Evolutionary conservation across 2,888 invertebrate genomes (phyloP).

Genomic region (Euproctis similis): DNA sequence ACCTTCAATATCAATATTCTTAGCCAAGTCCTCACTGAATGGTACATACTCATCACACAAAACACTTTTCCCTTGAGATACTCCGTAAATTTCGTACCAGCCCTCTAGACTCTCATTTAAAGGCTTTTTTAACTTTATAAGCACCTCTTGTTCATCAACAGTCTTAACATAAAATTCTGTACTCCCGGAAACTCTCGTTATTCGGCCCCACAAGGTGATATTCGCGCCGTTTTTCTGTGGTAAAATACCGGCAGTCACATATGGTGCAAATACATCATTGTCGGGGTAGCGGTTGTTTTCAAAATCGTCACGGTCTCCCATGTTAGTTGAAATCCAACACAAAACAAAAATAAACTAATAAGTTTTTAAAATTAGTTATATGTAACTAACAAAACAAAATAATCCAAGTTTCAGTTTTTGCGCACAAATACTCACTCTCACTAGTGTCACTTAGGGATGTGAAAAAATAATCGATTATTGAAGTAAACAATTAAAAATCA

Average conservation of each 20-base stretch:
- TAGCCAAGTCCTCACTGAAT: slow-evolving; percentile 51
- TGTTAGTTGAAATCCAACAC: too few species aligned
- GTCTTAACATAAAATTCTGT: slow-evolving; percentile 66
- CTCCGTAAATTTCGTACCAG: slow-evolving; percentile 67
- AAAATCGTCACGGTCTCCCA: slow-evolving; percentile 63
- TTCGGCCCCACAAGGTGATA: slow-evolving; percentile 65
- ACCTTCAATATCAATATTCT: slow-evolving; percentile 60
- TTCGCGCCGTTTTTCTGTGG: slow-evolving; percentile 64
- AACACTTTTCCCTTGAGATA: slow-evolving; percentile 61
- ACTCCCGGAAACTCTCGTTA: slow-evolving; percentile 58
- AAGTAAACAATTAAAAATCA: too few species aligned
- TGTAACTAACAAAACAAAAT: too few species aligned
- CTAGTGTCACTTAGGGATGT: too few species aligned
- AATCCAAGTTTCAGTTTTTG: too few species aligned
- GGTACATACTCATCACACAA: slow-evolving; percentile 63
- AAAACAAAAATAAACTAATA: too few species aligned
- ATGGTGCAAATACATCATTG: slow-evolving; percentile 65
- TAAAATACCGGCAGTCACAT: slow-evolving; percentile 63
- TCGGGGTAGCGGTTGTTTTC: slow-evolving; percentile 68
- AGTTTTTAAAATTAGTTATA: too few species aligned
- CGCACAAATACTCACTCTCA: too few species aligned
- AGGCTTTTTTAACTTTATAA: slow-evolving; percentile 51
- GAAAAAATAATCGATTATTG: too few species aligned
- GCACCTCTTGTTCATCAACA: slow-evolving; percentile 65
- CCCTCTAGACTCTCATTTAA: slow-evolving; percentile 60